These are phyloP conservation scores for Conus ventricosus DNA, from an alignment of 1,140 invertebrate genomes.

Conservation along the genomic window DNA sequence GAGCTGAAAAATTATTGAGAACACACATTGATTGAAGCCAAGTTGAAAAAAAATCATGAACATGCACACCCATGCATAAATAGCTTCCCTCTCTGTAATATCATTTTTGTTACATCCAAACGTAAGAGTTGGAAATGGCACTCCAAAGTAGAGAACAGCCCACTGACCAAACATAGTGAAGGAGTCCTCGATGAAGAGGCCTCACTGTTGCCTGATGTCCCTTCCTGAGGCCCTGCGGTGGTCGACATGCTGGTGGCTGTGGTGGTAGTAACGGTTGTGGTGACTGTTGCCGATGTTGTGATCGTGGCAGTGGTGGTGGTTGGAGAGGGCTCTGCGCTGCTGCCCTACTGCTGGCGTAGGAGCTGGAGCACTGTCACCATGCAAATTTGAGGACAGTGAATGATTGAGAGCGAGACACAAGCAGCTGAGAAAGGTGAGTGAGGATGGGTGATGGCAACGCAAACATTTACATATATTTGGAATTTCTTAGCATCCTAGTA, in stretches of 20 bases:
- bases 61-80: no score
- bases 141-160: neutral
- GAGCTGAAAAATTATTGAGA: no score
- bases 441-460: neutral
- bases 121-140: no score
- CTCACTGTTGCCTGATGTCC: neutral
- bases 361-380: constrained; percentile 6
- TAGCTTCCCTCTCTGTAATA: no score
- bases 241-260: constrained; percentile 8
- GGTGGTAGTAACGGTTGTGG: constrained; percentile 18
- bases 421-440: neutral
- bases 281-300: neutral
- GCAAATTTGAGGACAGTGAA: neutral
- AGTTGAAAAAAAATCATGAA: no score
- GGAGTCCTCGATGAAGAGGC: neutral
- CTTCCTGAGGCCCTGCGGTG: constrained; percentile 3
- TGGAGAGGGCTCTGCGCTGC: constrained; percentile 1
- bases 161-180: constrained; percentile 13
- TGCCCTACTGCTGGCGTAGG: constrained; percentile 6
- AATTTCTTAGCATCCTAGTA: no score
- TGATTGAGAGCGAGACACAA: neutral
- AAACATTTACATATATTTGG: no score
- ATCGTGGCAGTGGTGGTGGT: constrained; percentile 20
- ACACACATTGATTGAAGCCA: no score
- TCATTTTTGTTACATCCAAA: no score